These are phyloP conservation scores for Pachypanchax playfairii DNA, from an alignment of 2,113 vertebrate species.

Conservation along the genomic window DNA sequence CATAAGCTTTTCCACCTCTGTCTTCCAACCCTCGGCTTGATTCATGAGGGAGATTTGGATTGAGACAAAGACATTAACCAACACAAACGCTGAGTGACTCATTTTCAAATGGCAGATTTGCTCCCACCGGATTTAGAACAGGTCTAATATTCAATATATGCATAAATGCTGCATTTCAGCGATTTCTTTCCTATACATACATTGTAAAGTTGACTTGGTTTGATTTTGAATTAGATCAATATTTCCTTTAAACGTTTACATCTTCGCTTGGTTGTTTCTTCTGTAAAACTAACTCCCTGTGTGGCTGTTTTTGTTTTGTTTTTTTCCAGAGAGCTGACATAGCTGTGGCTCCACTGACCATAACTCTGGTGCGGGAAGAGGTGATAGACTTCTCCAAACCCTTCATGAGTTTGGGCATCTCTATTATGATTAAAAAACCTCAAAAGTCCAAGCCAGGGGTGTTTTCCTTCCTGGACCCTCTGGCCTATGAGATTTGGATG, in stretches of 20 bases:
- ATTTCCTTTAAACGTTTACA: slow-evolving; percentile 20
- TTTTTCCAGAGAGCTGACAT: slow-evolving; percentile 97
- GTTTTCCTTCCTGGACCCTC: slow-evolving; percentile 98
- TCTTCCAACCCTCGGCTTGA: slow-evolving; percentile 51
- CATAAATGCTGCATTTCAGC: slow-evolving; percentile 31
- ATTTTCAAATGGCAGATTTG: slow-evolving; percentile 63
- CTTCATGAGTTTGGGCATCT: slow-evolving; percentile 98
- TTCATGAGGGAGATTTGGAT: slow-evolving; percentile 63
- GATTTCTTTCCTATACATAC: slow-evolving; percentile 29
- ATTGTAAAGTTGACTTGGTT: slow-evolving; percentile 30
- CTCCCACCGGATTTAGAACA: slow-evolving; percentile 33
- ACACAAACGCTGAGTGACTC: slow-evolving; percentile 67
- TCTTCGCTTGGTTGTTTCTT: slow-evolving; percentile 19
- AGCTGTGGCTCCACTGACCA: slow-evolving; percentile 97
- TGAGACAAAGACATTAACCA: slow-evolving; percentile 66
- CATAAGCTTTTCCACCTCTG: slow-evolving; percentile 65
- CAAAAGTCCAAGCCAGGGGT: slow-evolving; percentile 98
- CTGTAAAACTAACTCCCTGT: slow-evolving; percentile 56
- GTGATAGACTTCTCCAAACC: slow-evolving; percentile 99
- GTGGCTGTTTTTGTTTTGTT: slow-evolving; percentile 68
- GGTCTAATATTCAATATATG: slow-evolving; percentile 31
- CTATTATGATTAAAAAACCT: slow-evolving; percentile 99
- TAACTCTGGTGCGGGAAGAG: slow-evolving; percentile 97
- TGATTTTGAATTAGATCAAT: slow-evolving; percentile 25
- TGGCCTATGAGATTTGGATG: slow-evolving; percentile 99